These are phyloP conservation scores for Chiloscyllium plagiosum DNA, from an alignment of 2,113 vertebrate genomes.

Conservation along the genomic window DNA sequence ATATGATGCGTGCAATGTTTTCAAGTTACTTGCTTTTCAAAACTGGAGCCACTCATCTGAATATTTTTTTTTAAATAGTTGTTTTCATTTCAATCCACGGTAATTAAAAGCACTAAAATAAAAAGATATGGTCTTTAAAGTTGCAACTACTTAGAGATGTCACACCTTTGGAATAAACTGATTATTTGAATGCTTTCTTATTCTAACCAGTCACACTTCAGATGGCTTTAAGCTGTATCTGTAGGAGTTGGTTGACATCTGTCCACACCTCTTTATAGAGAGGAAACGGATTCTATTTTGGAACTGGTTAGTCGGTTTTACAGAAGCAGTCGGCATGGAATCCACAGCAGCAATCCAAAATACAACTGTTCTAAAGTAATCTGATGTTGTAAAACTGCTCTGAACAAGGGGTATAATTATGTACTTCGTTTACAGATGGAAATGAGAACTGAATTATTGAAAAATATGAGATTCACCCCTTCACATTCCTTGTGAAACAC, in stretches of 20 bases:
- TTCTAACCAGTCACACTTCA: not conserved
- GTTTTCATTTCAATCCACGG: too few relatives aligned
- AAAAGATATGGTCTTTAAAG: too few relatives aligned
- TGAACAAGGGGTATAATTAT: not conserved
- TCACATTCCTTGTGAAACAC: not conserved
- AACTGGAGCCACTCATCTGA: too few relatives aligned
- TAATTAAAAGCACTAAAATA: too few relatives aligned
- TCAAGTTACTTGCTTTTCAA: too few relatives aligned
- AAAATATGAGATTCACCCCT: not conserved
- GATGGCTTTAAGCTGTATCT: not conserved
- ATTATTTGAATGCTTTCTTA: not conserved
- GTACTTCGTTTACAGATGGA: not conserved
- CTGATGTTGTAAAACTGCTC: not conserved
- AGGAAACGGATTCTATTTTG: not conserved
- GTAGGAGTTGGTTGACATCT: not conserved
- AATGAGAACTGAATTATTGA: not conserved
- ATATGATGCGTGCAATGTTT: too few relatives aligned
- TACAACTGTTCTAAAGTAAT: not conserved
- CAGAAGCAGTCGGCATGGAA: not conserved
- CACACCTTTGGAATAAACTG: not conserved
- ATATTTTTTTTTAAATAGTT: too few relatives aligned
- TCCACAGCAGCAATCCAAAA: not conserved
- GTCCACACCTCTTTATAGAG: not conserved
- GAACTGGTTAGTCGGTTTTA: not conserved
- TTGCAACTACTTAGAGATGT: not conserved